phyloP scores from a whole-genome alignment of 2,888 invertebrate genomes.

The Caenorhabditis uteleia region DNA sequence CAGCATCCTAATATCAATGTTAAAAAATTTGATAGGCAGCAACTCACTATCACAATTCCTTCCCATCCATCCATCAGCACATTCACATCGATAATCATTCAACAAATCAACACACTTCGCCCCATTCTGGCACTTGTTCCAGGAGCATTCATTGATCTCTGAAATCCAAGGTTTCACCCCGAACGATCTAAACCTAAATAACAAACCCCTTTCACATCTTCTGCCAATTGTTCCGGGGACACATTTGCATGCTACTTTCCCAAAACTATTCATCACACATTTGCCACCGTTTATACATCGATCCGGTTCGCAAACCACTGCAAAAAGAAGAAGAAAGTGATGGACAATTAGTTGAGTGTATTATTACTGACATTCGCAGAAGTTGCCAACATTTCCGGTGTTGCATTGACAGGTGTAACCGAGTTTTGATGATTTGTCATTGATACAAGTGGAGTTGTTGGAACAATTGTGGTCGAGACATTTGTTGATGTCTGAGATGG shows the following conservation, averaged over 20 bases:
- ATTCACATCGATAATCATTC: conserved; percentile 51
- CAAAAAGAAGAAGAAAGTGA: background rate
- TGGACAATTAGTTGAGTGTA: background rate
- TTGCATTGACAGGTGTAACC: conserved; percentile 44
- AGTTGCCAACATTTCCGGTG: conserved; percentile 39
- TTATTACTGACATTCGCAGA: conserved; percentile 37
- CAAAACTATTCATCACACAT: conserved; percentile 39
- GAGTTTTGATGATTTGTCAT: conserved; percentile 21
- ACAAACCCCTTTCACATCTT: conserved; percentile 41
- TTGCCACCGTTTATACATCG: conserved; percentile 43
- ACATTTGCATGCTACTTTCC: conserved; percentile 49
- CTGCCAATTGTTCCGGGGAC: conserved; percentile 41
- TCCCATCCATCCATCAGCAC: conserved; percentile 53
- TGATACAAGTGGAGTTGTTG: conserved; percentile 40
- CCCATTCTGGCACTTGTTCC: conserved; percentile 42
- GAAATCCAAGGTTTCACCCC: background rate
- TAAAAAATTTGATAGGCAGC: background rate
- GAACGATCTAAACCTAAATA: background rate
- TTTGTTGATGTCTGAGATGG: conserved; percentile 31
- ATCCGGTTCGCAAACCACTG: conserved; percentile 40
- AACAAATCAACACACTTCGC: conserved; percentile 47
- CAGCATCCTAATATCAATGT: too few species aligned
- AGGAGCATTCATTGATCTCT: conserved; percentile 55
- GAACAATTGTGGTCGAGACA: conserved; percentile 34
- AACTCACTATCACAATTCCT: conserved; percentile 47